Base-by-base conservation (phyloP, 2,888 invertebrate genomes). In the Bembecia ichneumoniformis region DNA sequence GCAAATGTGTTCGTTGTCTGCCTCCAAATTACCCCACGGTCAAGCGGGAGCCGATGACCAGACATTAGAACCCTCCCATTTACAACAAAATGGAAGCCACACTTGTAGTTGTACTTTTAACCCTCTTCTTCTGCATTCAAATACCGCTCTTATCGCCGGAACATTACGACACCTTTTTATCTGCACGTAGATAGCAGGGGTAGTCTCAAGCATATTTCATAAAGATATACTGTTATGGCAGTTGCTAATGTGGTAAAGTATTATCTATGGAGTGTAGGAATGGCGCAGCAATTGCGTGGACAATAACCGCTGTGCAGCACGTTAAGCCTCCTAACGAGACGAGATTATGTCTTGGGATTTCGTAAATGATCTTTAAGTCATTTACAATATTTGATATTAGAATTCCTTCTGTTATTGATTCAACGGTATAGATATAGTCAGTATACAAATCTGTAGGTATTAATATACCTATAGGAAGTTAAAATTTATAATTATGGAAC, bases 1-100 rank as follows among this genome's bases (percentile, higher is more conserved):
- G 87, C 83, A 86, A 86, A 86, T 86, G 76, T 62, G 77, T 76
- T 66, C 82, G 82, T 76, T 82, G 87, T 86, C 87, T 87, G 87
- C 84, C 75, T 87, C 73, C 76, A 81, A 87, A 87, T 84, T 82
- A 79, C 78, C 82, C 82, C 77, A 77, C 81, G 84, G 86, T 82
- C 87, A 84, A 82, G 77, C 77, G 66, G 68, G 77, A 77, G 68
- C 67, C 75, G 74, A 77, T 80, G 80, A 78, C 80, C 82, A 75
- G 71, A 73, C 82, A 81, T 82, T 82, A 82, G 74, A 79, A 76
- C 76, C 81, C 81, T 74, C 80, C 77, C 78, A 74, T 82, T 83
- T 77, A 77, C 81, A 77, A 73, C 66, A 66, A 67, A 77, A 74
- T 71, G 70, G 66, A 71, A 74, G 74, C 74, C 64, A 63, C 60